Conservation (phyloP, 2,888 invertebrate species). For the Drosophila limbata region DNA sequence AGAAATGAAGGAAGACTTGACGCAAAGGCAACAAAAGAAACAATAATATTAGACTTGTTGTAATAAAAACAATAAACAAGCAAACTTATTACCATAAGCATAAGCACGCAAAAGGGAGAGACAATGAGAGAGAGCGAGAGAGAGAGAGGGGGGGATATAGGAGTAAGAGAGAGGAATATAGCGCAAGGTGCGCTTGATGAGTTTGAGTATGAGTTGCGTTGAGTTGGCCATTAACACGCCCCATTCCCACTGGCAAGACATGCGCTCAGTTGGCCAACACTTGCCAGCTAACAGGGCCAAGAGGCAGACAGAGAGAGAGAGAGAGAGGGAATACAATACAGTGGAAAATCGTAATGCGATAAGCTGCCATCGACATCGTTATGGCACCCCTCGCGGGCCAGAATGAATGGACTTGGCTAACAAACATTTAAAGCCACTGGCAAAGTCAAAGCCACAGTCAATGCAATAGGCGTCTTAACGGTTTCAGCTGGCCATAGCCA, state of each 20-base stretch:
- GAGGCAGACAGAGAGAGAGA: slow-evolving; percentile 36
- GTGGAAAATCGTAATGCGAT: slow-evolving; percentile 52
- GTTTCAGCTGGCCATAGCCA: slow-evolving; percentile 36
- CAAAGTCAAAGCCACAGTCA: slow-evolving; percentile 20
- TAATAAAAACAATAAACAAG: slow-evolving; percentile 70
- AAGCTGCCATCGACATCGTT: slow-evolving; percentile 35
- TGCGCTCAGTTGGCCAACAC: slow-evolving; percentile 40
- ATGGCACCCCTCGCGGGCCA: slow-evolving; percentile 12
- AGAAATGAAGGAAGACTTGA: slow-evolving; percentile 57
- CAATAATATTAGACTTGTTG: slow-evolving; percentile 41
- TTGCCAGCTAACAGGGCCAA: background rate
- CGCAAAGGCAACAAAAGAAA: slow-evolving; percentile 38
- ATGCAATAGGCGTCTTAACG: slow-evolving; percentile 64
- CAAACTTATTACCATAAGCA: slow-evolving; percentile 76
- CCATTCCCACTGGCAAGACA: slow-evolving; percentile 32
- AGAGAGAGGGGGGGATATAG: background rate
- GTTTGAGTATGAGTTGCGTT: slow-evolving; percentile 18
- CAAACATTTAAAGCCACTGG: slow-evolving; percentile 26
- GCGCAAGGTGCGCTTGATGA: slow-evolving; percentile 32
- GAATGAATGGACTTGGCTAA: slow-evolving; percentile 46
- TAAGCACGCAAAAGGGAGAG: slow-evolving; percentile 58
- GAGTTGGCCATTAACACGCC: slow-evolving; percentile 47
- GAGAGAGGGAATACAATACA: slow-evolving; percentile 34
- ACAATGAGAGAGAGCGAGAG: background rate
- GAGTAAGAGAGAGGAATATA: background rate